Evolutionary conservation across 2,797 vertebrate genomes (phyloP), one percentile per base, ranked within the genome.

Genomic region (Phataginus tricuspis): DNA sequence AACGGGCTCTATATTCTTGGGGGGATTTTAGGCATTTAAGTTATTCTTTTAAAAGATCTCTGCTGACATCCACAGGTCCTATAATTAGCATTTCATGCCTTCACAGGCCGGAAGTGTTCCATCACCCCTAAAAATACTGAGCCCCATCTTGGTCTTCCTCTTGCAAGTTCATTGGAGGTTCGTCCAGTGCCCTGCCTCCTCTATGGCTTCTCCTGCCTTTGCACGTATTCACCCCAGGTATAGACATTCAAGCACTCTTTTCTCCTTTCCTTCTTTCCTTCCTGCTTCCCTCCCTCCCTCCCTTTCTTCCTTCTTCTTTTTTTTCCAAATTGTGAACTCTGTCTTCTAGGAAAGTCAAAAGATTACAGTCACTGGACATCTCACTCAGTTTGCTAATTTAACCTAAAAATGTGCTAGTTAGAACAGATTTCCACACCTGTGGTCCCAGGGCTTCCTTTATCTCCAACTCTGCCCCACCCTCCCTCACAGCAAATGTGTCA

Each of bases 51-150:
- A 96, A 98, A 95, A 97, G 96, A 97, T 88, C 79, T 96, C 57
- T 93, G 95, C 96, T 98, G 97, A 98, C 98, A 98, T 97, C 95
- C 63, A 34, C 79, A 92, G 92, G 93, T 97, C 89, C 98, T 98
- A 95, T 95, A 98, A 98, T 98, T 98, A 98, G 94, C 66, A 31
- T 97, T 97, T 97, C 96, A 97, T 85, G 97, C 87, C 90, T 96
- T 96, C 84, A 90, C 0, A 39, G 61, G 69, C 49, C 68, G 87
- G 91, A 98, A 97, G 2, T 14, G 91, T 78, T 37, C 64, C 82
- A 69, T 96, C 91, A 83, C 96, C 83, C 89, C 31, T 97, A 97
- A 98, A 95, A 97, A 95, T 96, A 94, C 86, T 80, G 71, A 97
- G 64, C 12, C 63, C 45, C 27, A 13, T 79, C 69, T 91, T 64